These are phyloP conservation scores for Ceyx cyanopectus DNA, from an alignment of 2,113 vertebrate genomes.

Conservation along the genomic window DNA sequence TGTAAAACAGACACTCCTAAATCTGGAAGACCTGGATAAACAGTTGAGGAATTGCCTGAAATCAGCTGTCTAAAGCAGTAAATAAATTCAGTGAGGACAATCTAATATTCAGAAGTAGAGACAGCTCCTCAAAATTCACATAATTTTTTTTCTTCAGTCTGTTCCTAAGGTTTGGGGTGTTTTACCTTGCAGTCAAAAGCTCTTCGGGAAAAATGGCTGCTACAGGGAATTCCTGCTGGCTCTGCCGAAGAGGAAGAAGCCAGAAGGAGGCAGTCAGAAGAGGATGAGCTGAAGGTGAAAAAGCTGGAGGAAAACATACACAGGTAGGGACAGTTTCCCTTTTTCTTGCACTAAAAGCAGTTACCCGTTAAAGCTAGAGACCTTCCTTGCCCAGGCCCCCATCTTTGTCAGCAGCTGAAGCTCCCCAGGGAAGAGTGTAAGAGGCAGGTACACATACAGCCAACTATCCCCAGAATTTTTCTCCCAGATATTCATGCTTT, in stretches of 20 bases:
- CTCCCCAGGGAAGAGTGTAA: not conserved
- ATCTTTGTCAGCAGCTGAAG: not conserved
- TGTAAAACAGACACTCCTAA: not conserved
- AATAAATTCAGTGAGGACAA: not conserved
- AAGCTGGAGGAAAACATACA: conserved; percentile 90
- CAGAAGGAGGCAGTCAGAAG: conserved; percentile 88
- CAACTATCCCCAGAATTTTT: not conserved
- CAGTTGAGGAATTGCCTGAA: not conserved
- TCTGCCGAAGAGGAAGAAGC: conserved; percentile 88
- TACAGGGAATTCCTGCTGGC: conserved; percentile 88
- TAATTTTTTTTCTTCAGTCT: not conserved
- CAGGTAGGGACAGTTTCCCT: conserved; percentile 78
- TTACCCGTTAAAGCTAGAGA: not conserved
- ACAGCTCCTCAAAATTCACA: not conserved
- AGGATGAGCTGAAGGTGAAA: conserved; percentile 91
- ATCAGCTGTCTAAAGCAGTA: not conserved
- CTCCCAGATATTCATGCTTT: not conserved
- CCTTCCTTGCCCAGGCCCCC: not conserved
- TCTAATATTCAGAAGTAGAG: not conserved
- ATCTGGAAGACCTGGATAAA: not conserved
- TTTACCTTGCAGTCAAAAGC: conserved; percentile 89
- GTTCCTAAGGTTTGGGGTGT: not conserved
- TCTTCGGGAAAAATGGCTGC: conserved; percentile 96
- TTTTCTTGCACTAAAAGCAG: not conserved
- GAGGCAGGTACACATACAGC: not conserved